phyloP scores from a whole-genome alignment of 1,140 invertebrate genomes.

The Anoplolepis gracilipes region DNA sequence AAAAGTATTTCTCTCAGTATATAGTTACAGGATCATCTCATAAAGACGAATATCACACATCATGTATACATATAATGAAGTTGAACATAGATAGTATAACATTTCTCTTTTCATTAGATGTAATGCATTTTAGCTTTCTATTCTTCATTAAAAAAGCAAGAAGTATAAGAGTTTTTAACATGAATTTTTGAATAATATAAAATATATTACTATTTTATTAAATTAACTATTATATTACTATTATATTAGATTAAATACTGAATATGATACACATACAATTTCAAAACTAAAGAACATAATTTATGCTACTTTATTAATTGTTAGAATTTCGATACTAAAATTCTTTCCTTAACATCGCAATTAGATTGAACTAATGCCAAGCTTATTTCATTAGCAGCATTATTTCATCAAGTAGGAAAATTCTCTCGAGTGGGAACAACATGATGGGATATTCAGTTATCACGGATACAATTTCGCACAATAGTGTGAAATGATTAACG shows the following conservation, averaged over 20 bases:
- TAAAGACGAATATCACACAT: not conserved
- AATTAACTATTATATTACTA: too few relatives aligned
- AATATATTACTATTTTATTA: too few relatives aligned
- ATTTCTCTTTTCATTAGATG: not conserved
- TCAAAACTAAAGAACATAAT: not conserved
- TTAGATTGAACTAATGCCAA: not conserved
- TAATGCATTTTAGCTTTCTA: not conserved
- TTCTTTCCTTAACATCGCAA: not conserved
- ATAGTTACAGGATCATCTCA: too few relatives aligned
- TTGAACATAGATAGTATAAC: not conserved
- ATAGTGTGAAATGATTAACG: conserved; percentile 19
- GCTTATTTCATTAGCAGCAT: not conserved
- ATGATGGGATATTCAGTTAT: not conserved
- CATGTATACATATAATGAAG: not conserved
- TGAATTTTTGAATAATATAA: not conserved
- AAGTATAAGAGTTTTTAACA: not conserved
- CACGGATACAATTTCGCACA: not conserved
- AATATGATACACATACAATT: not conserved
- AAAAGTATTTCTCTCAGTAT: too few relatives aligned
- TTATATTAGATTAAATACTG: not conserved
- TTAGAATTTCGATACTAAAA: not conserved
- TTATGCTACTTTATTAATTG: not conserved
- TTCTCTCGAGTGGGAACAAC: not conserved
- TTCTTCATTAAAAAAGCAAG: not conserved
- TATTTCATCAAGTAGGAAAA: not conserved